A percentile compares a stretch with the other conserved stretches of the same genome.
Evolutionary conservation across 2,888 invertebrate genomes (phyloP).

Genomic region (Atherix ibis): DNA sequence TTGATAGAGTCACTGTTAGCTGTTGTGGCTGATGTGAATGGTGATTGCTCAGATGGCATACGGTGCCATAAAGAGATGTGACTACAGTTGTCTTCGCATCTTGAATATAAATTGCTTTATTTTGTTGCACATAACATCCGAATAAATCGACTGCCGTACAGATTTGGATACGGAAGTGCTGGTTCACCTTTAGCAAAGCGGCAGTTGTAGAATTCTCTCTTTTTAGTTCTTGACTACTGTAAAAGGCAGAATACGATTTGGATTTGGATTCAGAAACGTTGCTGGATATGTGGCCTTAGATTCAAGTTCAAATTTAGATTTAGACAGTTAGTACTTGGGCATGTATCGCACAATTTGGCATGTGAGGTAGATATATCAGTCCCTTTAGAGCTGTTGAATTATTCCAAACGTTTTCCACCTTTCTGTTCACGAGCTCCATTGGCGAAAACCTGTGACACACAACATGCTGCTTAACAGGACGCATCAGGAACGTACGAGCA

Average conservation of each 20-base stretch:
- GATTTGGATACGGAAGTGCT: constrained; percentile 22
- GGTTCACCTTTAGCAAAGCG: constrained; percentile 1
- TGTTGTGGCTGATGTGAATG: constrained; percentile 5
- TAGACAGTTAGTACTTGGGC: constrained; percentile 7
- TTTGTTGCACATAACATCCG: constrained; percentile 16
- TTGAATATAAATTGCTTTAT: constrained; percentile 33
- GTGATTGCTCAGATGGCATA: constrained; percentile 8
- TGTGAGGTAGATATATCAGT: constrained; percentile 9
- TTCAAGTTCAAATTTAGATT: too few species aligned
- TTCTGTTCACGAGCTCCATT: background rate
- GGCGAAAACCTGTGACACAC: background rate
- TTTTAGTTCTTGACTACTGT: too few species aligned
- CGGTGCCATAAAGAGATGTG: constrained; percentile 11
- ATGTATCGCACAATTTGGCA: too few species aligned
- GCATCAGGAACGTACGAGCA: too few species aligned
- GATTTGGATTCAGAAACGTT: too few species aligned
- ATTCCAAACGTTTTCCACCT: constrained; percentile 5
- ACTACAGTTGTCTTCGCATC: constrained; percentile 25
- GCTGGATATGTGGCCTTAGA: too few species aligned
- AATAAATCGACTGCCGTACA: constrained; percentile 24
- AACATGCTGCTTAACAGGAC: background rate
- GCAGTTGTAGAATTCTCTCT: too few species aligned
- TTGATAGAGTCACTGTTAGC: too few species aligned
- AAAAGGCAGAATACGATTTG: too few species aligned
- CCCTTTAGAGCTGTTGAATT: constrained; percentile 8